Base-by-base conservation (phyloP, 2,888 invertebrate genomes). In the Coelinius sp. region DNA sequence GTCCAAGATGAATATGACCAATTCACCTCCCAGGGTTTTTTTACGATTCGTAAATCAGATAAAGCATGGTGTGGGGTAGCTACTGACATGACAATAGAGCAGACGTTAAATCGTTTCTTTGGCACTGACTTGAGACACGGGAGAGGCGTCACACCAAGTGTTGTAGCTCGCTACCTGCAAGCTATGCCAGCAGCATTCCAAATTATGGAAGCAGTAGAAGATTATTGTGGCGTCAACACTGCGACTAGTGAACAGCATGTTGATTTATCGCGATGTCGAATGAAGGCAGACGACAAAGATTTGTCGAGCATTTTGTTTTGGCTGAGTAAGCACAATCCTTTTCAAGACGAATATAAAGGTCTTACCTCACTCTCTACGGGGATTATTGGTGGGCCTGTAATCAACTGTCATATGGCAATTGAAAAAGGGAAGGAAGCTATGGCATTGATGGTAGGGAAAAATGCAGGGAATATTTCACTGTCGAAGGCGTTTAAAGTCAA, bases 91-190 rank as follows among this genome's bases (percentile, higher is more conserved):
- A 74, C 68, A 3, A 79, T 79, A 14, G 77, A 79, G 38, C 76
- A 78, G 68, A 74, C 74, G 1, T 53, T 79, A 20, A 53, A 22
- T 10, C 2, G 53, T 17, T 31, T 31, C 31, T 78, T 77, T 25
- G 76, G 77, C n/a, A 77, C 74, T 22, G 76, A 79, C 63, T 63
- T 79, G 62, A 78, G 71, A 20, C 75, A 78, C 67, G 77, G 76
- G 5, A 65, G 75, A 73, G 74, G 76, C 25, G 75, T 78, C 24
- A 76, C 76, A 5, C 73, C 73, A 4, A 73, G 70, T 56, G 71
- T 73, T 10, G 63, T 68, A 25, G 49, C 70, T 44, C 62, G 75
- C 59, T 75, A 22, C 35, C 59, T 75, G 22, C 41, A 66, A 53
- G 68, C 31, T 1, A 76, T 76, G 75, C 66, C 70, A 52, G 66